Percentiles rank a stretch among this genome's conserved stretches.
Evolutionary conservation across 2,888 invertebrate genomes (phyloP).

Genomic region (Fabriciana adippe): DNA sequence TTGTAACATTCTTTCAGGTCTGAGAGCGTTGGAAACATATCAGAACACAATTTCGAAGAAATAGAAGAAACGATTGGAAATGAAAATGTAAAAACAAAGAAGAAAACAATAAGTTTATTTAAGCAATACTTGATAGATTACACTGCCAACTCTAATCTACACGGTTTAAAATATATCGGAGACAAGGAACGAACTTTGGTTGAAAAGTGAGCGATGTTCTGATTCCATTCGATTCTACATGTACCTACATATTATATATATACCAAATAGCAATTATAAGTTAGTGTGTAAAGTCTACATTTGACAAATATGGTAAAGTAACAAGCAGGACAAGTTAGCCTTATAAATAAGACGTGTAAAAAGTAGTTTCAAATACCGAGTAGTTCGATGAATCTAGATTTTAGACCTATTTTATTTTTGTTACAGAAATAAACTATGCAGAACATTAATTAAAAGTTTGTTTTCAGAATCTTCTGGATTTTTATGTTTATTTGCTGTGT

Average conservation of each 20-base stretch:
- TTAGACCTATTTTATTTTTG: background rate
- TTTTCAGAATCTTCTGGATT: constrained; percentile 84
- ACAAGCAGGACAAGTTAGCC: background rate
- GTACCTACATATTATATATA: background rate
- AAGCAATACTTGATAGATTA: constrained; percentile 82
- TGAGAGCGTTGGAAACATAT: constrained; percentile 40
- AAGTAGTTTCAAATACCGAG: constrained; percentile 3
- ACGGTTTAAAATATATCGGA: constrained; percentile 84
- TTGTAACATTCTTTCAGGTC: constrained; percentile 37
- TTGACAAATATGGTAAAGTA: background rate
- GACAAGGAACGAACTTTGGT: constrained; percentile 80
- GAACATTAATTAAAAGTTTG: constrained; percentile 6
- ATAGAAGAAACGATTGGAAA: constrained; percentile 21
- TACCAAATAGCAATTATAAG: background rate
- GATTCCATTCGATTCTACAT: background rate
- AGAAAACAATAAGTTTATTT: constrained; percentile 40
- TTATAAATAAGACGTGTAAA: constrained; percentile 3
- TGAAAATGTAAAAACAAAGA: constrained; percentile 35
- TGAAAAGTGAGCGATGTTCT: constrained; percentile 74
- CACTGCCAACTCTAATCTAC: constrained; percentile 83
- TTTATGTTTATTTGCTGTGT: constrained; percentile 83
- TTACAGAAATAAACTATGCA: background rate
- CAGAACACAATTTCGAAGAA: constrained; percentile 39
- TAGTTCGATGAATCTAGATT: constrained; percentile 9
- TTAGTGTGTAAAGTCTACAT: background rate